Conservation (phyloP, 2,888 invertebrate genomes). For the Perizoma flavofasciatum region DNA sequence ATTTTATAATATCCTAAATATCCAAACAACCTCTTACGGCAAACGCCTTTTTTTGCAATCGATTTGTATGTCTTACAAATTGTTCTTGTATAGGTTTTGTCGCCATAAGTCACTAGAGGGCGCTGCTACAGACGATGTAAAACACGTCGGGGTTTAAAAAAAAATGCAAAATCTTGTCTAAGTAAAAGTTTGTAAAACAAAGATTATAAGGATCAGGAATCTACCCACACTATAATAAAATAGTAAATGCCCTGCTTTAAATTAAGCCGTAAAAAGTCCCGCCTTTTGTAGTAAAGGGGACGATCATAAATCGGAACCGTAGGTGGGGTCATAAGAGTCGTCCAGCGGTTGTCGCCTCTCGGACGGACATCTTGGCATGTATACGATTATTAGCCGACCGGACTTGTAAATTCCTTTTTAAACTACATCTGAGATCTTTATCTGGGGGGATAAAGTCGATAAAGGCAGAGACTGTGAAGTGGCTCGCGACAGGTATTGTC, state of each 20-base stretch:
- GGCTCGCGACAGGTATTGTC: neutral
- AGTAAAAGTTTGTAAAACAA: constrained; percentile 10
- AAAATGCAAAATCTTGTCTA: too few species aligned
- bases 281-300: constrained; percentile 66
- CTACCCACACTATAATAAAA: constrained; percentile 35
- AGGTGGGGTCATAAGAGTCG: constrained; percentile 71
- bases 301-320: constrained; percentile 70
- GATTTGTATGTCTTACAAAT: too few species aligned
- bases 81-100: too few species aligned
- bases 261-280: constrained; percentile 75
- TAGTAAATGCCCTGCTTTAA: constrained; percentile 62
- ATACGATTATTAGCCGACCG: constrained; percentile 70
- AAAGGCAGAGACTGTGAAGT: constrained; percentile 45
- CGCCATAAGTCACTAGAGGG: too few species aligned
- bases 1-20: too few species aligned
- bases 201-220: constrained; percentile 20
- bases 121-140: too few species aligned
- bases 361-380: constrained; percentile 66
- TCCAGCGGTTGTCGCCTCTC: constrained; percentile 54
- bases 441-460: constrained; percentile 56
- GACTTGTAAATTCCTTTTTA: constrained; percentile 72
- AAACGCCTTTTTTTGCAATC: too few species aligned
- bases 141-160: too few species aligned
- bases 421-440: constrained; percentile 72
- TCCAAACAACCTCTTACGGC: too few species aligned